These are phyloP conservation scores for Eretmocerus hayati DNA, from an alignment of 2,888 invertebrate species.

Conservation along the genomic window DNA sequence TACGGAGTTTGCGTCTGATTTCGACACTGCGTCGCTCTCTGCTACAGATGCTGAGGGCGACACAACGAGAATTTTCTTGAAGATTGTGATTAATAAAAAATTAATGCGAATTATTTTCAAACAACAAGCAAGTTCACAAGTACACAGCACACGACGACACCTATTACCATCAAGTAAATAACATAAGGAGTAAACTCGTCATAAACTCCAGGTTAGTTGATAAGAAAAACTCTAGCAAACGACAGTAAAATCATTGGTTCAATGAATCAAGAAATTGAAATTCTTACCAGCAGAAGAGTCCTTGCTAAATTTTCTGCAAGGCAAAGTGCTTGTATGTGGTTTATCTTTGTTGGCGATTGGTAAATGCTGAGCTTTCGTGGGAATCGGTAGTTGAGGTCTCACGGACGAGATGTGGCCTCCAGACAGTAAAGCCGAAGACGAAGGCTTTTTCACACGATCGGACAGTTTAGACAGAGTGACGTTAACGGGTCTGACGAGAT, in stretches of 20 bases:
- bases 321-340: background rate
- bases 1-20: slow-evolving; percentile 35
- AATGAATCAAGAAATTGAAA: too few relatives aligned
- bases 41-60: too few relatives aligned
- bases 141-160: too few relatives aligned
- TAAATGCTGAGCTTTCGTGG: background rate
- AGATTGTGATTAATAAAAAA: too few relatives aligned
- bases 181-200: too few relatives aligned
- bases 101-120: too few relatives aligned
- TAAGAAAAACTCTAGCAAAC: too few relatives aligned
- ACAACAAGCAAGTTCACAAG: too few relatives aligned
- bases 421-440: slow-evolving; percentile 1
- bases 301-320: slow-evolving; percentile 17
- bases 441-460: slow-evolving; percentile 17
- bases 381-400: slow-evolving; percentile 6
- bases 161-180: too few relatives aligned
- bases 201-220: too few relatives aligned
- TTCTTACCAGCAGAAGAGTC: slow-evolving; percentile 17
- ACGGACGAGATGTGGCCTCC: slow-evolving; percentile 7
- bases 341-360: background rate
- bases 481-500: slow-evolving; percentile 43
- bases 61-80: too few relatives aligned
- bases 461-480: slow-evolving; percentile 40
- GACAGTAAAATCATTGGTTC: too few relatives aligned
- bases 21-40: slow-evolving; percentile 32